Percentiles rank a stretch among this genome's conserved stretches.
Conservation (phyloP, 2,888 invertebrate genomes). For the Automeris io region DNA sequence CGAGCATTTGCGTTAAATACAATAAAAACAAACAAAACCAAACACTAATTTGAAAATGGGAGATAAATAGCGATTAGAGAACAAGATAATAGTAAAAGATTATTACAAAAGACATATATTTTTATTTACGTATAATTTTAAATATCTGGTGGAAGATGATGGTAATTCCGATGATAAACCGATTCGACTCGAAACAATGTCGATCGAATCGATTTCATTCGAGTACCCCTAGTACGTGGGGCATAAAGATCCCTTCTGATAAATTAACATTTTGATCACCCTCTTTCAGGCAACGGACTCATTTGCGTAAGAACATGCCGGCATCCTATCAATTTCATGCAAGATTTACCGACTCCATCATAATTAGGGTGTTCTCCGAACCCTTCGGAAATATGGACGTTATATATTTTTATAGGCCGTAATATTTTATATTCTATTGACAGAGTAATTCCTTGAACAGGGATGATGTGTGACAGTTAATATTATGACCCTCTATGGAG, state of each 20-base stretch:
- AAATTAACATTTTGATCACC: conserved; percentile 34
- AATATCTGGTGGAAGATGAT: too few species aligned
- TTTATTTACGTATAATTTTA: too few species aligned
- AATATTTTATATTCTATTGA: conserved; percentile 1
- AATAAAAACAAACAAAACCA: too few species aligned
- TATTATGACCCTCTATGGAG: too few species aligned
- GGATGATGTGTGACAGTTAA: too few species aligned
- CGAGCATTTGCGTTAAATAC: too few species aligned
- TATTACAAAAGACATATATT: too few species aligned
- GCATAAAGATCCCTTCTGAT: conserved; percentile 26
- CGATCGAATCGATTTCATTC: background rate
- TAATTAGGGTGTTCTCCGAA: conserved; percentile 22
- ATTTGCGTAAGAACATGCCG: conserved; percentile 24
- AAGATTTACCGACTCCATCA: conserved; percentile 26
- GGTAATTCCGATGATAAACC: background rate
- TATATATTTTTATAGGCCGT: conserved; percentile 1
- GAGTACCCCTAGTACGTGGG: conserved; percentile 12
- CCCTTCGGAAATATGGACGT: conserved; percentile 16
- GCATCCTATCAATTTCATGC: conserved; percentile 30
- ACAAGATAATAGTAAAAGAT: too few species aligned
- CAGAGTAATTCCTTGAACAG: too few species aligned
- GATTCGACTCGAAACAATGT: background rate
- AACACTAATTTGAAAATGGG: too few species aligned
- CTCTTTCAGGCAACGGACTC: conserved; percentile 20
- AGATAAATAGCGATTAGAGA: too few species aligned